These are phyloP conservation scores for Amazona ochrocephala DNA, from an alignment of 2,797 vertebrate genomes.

Conservation along the genomic window DNA sequence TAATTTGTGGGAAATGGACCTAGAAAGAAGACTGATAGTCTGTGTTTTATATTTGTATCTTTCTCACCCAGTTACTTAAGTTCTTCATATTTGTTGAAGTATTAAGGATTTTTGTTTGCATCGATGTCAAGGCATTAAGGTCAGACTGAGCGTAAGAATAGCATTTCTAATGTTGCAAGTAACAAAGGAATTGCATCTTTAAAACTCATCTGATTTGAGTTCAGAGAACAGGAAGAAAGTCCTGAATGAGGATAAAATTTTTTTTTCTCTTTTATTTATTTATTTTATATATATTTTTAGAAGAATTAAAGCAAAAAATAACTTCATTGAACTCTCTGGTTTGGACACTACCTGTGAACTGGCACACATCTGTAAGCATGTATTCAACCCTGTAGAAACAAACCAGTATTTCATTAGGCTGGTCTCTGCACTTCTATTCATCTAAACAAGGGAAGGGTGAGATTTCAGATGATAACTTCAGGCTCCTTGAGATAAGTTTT, in stretches of 20 bases:
- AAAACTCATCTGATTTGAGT: neutral
- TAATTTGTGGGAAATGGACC: slow-evolving; percentile 44
- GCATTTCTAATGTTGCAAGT: neutral
- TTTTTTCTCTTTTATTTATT: neutral
- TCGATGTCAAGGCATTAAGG: neutral
- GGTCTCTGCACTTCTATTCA: neutral
- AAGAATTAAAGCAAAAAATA: neutral
- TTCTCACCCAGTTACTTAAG: neutral
- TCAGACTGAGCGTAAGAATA: neutral
- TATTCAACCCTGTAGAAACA: neutral
- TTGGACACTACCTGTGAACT: neutral
- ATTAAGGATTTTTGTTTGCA: neutral
- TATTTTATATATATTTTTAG: neutral
- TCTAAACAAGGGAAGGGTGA: neutral
- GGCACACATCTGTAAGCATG: neutral
- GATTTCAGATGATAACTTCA: neutral
- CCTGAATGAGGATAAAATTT: neutral
- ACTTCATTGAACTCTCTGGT: neutral
- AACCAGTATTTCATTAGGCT: neutral
- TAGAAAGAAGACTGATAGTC: neutral
- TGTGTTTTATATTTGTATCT: neutral
- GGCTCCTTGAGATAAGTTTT: neutral
- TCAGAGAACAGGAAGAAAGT: neutral
- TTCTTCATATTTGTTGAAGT: neutral
- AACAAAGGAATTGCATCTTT: neutral